A percentile compares a stretch with the other conserved stretches of the same genome.
Evolutionary conservation across 2,888 invertebrate species (phyloP).

Genomic region (Apomyelois bistriatella): DNA sequence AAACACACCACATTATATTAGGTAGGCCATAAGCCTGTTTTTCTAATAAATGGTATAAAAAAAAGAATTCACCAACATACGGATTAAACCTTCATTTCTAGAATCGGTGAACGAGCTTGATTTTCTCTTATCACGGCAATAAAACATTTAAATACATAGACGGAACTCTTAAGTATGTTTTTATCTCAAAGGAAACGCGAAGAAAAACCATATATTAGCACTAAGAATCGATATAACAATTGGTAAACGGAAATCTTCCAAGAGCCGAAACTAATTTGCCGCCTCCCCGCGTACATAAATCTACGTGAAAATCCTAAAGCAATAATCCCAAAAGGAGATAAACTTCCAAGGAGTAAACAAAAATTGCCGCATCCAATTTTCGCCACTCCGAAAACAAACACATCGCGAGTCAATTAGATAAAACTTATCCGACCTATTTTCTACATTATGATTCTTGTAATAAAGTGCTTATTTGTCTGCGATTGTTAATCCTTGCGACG

Average conservation of each 20-base stretch:
- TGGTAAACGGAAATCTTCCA: not conserved
- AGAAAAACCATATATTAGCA: not conserved
- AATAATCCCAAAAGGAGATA: not conserved
- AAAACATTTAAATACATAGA: too few relatives aligned
- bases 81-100: too few relatives aligned
- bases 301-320: not conserved
- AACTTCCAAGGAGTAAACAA: not conserved
- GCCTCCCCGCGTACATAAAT: not conserved
- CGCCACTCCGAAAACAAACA: constrained; percentile 1
- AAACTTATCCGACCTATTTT: not conserved
- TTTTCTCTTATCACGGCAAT: too few relatives aligned
- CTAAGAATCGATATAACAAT: too few relatives aligned
- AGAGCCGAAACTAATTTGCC: not conserved
- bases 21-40: too few relatives aligned
- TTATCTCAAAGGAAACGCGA: not conserved
- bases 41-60: too few relatives aligned
- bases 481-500: not conserved
- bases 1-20: too few relatives aligned
- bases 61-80: too few relatives aligned
- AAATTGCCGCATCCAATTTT: constrained; percentile 2
- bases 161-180: too few relatives aligned
- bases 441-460: not conserved
- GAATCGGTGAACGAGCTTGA: too few relatives aligned
- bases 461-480: not conserved
- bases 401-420: constrained; percentile 4